Evolutionary conservation across 2,797 vertebrate species (phyloP).

Genomic region (Siniperca scherzeri): DNA sequence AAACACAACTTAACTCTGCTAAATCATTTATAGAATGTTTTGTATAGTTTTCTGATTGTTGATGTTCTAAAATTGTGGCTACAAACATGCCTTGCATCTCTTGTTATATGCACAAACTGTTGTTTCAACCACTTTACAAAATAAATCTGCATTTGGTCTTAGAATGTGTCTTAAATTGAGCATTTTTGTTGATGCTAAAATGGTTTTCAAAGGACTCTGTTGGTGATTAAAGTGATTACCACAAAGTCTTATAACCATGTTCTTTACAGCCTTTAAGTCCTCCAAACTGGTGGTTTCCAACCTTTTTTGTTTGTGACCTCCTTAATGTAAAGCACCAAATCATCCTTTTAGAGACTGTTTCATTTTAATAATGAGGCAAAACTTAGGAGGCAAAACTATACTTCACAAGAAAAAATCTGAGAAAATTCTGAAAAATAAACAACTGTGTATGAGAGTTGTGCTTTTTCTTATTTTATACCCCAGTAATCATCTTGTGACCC

Average conservation of each 20-base stretch:
- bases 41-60: conserved; percentile 28
- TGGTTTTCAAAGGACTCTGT: neutral
- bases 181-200: neutral
- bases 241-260: neutral
- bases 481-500: neutral
- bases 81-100: conserved; percentile 19
- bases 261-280: neutral
- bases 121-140: conserved; percentile 60
- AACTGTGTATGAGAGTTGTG: no score
- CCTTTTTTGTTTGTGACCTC: neutral
- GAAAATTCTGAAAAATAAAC: neutral
- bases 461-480: neutral
- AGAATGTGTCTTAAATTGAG: conserved; percentile 10
- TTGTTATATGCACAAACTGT: conserved; percentile 34
- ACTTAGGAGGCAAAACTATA: neutral
- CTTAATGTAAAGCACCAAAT: neutral
- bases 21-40: conserved; percentile 42
- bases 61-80: conserved; percentile 14
- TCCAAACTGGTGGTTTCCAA: conserved; percentile 5
- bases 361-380: neutral
- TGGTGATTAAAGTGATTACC: neutral
- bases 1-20: conserved; percentile 25
- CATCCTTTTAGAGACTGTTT: neutral
- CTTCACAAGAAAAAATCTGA: neutral
- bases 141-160: conserved; percentile 63